These are phyloP conservation scores for Trachelus tabidus DNA, from an alignment of 2,888 invertebrate genomes.

Conservation along the genomic window DNA sequence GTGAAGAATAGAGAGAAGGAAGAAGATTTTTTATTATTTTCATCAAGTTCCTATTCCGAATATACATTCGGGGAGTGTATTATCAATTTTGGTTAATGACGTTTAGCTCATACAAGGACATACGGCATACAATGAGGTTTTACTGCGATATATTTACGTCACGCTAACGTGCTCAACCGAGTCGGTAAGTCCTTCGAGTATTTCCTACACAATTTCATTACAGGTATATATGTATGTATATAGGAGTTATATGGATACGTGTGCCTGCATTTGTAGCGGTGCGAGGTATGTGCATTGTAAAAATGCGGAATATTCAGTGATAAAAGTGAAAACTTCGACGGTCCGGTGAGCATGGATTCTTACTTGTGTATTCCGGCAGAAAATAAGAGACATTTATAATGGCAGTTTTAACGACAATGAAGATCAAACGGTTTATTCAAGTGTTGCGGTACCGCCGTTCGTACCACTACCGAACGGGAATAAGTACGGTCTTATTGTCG, in stretches of 20 bases:
- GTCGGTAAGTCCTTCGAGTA: not conserved
- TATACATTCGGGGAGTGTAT: not conserved
- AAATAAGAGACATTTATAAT: not conserved
- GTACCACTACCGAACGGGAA: slow-evolving; percentile 15
- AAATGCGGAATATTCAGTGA: slow-evolving; percentile 9
- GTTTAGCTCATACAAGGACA: not conserved
- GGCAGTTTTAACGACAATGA: slow-evolving; percentile 1
- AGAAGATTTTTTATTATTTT: not conserved
- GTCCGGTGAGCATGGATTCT: not conserved
- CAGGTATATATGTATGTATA: not conserved
- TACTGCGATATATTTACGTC: not conserved
- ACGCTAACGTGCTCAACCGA: not conserved
- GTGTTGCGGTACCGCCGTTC: not conserved
- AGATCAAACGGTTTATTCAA: not conserved
- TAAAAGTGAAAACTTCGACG: slow-evolving; percentile 13
- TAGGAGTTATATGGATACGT: not conserved
- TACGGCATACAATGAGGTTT: not conserved
- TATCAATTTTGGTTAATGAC: not conserved
- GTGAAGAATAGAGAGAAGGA: not conserved
- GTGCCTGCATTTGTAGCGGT: slow-evolving; percentile 5
- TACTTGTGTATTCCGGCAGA: not conserved
- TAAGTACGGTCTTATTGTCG: slow-evolving; percentile 17
- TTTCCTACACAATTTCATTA: not conserved
- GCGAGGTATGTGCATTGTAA: slow-evolving; percentile 21
- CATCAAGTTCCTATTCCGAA: not conserved